Percentiles rank a stretch among this genome's conserved stretches.
phyloP scores from a whole-genome alignment of 2,888 invertebrate genomes.

The Lasioglossum vierecki region DNA sequence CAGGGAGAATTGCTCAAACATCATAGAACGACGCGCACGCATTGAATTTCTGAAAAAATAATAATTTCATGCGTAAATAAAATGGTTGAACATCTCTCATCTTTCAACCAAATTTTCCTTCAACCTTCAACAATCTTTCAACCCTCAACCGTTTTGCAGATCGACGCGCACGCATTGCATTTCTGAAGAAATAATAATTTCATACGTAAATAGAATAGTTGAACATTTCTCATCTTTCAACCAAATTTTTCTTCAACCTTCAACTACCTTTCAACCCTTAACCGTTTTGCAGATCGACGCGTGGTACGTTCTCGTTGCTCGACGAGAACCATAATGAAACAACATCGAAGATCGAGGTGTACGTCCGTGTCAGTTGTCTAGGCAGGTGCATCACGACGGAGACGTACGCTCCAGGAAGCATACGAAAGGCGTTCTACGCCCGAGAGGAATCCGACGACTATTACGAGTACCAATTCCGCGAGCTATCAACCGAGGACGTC shows the following conservation, averaged over 20 bases:
- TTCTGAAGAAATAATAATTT: too few relatives aligned
- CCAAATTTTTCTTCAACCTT: too few relatives aligned
- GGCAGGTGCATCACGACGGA: constrained; percentile 78
- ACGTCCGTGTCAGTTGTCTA: constrained; percentile 76
- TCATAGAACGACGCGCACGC: not conserved
- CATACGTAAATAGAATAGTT: too few relatives aligned
- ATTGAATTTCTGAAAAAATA: not conserved
- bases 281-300: constrained; percentile 73
- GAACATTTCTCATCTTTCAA: too few relatives aligned
- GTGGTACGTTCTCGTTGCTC: constrained; percentile 67
- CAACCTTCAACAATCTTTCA: too few relatives aligned
- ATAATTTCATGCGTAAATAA: not conserved
- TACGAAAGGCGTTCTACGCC: constrained; percentile 67
- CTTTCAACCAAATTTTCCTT: not conserved
- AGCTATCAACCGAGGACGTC: constrained; percentile 65
- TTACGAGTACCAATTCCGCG: constrained; percentile 74
- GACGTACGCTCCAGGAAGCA: constrained; percentile 60
- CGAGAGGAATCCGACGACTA: constrained; percentile 73
- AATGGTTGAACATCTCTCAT: not conserved
- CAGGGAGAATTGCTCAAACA: not conserved
- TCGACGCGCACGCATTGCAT: too few relatives aligned
- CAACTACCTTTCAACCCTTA: too few relatives aligned
- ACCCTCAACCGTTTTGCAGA: too few relatives aligned
- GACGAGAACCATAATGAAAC: constrained; percentile 65
- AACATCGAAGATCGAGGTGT: constrained; percentile 69